These are phyloP conservation scores for Oreochromis aureus DNA, from an alignment of 2,113 vertebrate genomes.

Conservation along the genomic window DNA sequence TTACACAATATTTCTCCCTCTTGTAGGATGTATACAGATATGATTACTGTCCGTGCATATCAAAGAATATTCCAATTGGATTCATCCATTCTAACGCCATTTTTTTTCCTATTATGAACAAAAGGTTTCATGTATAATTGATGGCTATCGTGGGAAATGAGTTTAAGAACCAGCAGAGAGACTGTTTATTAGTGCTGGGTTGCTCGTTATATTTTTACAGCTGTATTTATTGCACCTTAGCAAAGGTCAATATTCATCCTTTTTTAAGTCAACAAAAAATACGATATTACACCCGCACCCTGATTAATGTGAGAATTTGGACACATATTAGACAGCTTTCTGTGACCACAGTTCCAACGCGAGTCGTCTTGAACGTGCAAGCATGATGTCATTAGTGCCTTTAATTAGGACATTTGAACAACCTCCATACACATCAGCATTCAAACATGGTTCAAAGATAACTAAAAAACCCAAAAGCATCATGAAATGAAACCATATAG, in stretches of 20 bases:
- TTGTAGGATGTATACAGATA: constrained; percentile 11
- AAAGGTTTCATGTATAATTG: constrained; percentile 16
- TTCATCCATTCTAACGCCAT: not conserved
- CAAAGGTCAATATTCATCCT: not conserved
- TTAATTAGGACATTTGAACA: not conserved
- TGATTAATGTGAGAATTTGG: not conserved
- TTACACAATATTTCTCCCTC: constrained; percentile 22
- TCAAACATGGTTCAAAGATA: not conserved
- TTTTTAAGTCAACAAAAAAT: not conserved
- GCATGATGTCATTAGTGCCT: not conserved
- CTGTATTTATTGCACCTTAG: constrained; percentile 13
- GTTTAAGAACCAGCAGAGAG: not conserved
- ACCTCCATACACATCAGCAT: not conserved
- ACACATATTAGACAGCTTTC: not conserved
- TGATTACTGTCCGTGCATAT: constrained; percentile 2
- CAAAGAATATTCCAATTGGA: constrained; percentile 14
- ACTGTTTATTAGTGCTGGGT: not conserved
- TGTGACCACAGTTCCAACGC: not conserved
- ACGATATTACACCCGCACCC: not conserved
- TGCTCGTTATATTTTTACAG: constrained; percentile 20
- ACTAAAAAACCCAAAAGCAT: not conserved
- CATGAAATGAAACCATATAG: not conserved
- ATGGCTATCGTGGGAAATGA: constrained; percentile 11
- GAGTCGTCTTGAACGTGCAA: not conserved
- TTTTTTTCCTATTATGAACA: constrained; percentile 8